Base-by-base conservation (phyloP, 2,113 vertebrate species). In the Prinia subflava region DNA sequence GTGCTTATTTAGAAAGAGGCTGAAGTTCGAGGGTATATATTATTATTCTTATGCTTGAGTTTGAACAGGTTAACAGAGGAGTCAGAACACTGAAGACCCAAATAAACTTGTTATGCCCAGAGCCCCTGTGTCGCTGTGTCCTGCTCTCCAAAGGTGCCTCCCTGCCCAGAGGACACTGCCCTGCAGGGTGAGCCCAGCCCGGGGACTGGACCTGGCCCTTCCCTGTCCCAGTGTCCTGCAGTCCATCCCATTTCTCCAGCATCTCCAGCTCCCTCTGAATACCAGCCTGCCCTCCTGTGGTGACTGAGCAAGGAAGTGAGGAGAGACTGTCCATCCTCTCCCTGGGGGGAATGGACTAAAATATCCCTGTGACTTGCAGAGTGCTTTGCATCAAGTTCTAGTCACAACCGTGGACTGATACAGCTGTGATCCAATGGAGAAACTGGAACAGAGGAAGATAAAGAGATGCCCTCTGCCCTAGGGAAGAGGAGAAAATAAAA, bases 91-190 rank as follows among this genome's bases (percentile, higher is more conserved):
- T 30, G 20, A 56, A 52, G 41, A 30, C 5, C 10, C 30, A 74
- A 64, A 73, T 69, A 19, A 49, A 7, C 10, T 53, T 27, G 21
- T 33, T 39, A 14, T 13, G 6, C 27, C 30, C 42, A 63, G 17
- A 47, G 33, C 21, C 25, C 37, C 46, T 1, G 1, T 5, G 31
- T 68, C 25, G n/a, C 46, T 1, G 1, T 5, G 31, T 68, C 42
- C 60, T 89, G 14, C 23, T 59, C n/a, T 63, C 41, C 59, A 64
- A 31, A 85, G 24, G 7, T 15, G 2, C 28, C 77, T 62, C 60
- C 65, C 22, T 62, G n/a, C 11, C 5, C 77, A 21, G 41, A 30
- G 0, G 0, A 10, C 41, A n/a, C 23, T 74, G 35, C 21, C 37
- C 6, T 1, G 2, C 6, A 44, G n/a, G 11, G 13, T 49, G 28